Evolutionary conservation across 2,113 vertebrate genomes (phyloP), one percentile per base, ranked within the genome.

Genomic region (Narcine bancroftii): DNA sequence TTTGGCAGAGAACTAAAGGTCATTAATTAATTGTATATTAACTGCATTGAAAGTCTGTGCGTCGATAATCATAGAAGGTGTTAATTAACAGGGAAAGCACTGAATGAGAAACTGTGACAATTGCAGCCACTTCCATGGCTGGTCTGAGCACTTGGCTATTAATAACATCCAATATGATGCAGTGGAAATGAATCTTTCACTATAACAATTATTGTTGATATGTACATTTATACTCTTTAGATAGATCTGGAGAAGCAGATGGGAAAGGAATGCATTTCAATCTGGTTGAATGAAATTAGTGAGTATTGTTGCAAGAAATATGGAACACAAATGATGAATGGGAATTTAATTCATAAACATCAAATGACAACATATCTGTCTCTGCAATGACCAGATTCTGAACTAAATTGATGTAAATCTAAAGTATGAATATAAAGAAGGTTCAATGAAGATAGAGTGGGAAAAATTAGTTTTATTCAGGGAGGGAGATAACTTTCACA

Each of bases 301-400:
- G 76, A 79, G 47, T 45, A 56, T 83, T 83, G 79, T 53, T 83
- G 79, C 26, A 21, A 47, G 81, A 87, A 87, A 60, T 87, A 60
- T 87, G 53, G 36, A 60, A 60, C 1, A n/a, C 81, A 85, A 29
- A 53, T 56, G 77, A 56, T 83, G 81, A 60, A 63, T 39, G n/a
- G 53, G 53, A 87, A 60, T 56, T 17, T 87, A 87, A 87, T 87
- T 63, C n/a, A n/a, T 60, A 60, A 87, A 13, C 81, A 87, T n/a
- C 53, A 60, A 87, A 1, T 60, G 53, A 36, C 50, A 87, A 36
- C n/a, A 53, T 3, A 53, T 26, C 15, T 13, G 15, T 6, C 15
- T 6, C 1, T 63, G 13, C 81, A 85, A 60, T 50, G 33, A 60
- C 53, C 53, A 60, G n/a, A 29, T 87, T 56, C n/a, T 6, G 0